These are phyloP conservation scores for Lytechinus variegatus DNA, from an alignment of 35 echinoderm and acorn worm genomes.

Conservation along the genomic window DNA sequence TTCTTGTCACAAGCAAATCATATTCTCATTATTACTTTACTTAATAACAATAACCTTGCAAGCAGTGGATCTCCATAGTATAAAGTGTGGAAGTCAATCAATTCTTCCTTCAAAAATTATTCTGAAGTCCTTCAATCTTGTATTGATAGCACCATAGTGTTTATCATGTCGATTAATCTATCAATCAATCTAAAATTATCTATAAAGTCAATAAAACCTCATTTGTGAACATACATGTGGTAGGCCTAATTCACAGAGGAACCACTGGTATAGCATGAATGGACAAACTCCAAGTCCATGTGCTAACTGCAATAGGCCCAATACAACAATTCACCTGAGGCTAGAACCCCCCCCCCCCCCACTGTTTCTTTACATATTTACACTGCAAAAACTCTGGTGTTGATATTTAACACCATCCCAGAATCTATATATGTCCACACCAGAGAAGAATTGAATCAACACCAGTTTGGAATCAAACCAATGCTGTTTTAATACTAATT, in stretches of 20 bases:
- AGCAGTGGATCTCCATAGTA: neutral
- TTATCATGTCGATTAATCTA: neutral
- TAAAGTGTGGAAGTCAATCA: neutral
- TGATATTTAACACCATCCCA: no score
- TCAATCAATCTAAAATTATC: neutral
- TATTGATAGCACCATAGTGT: neutral
- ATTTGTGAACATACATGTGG: neutral
- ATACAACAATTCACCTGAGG: no score
- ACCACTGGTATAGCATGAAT: no score
- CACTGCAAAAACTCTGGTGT: no score
- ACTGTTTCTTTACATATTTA: neutral
- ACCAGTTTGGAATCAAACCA: no score
- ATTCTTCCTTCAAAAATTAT: neutral
- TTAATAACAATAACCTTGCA: neutral
- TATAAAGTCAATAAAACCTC: neutral
- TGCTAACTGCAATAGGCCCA: no score
- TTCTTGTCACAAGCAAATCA: neutral
- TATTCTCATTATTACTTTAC: neutral
- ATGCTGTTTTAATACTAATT: no score
- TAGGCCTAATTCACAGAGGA: no score
- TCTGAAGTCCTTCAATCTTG: neutral
- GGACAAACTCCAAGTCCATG: no score
- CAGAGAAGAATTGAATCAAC: no score
- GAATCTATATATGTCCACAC: no score
- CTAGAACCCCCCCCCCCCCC: neutral